Evolutionary conservation across 1,140 invertebrate genomes (phyloP).

Genomic region (Condylostylus longicornis): DNA sequence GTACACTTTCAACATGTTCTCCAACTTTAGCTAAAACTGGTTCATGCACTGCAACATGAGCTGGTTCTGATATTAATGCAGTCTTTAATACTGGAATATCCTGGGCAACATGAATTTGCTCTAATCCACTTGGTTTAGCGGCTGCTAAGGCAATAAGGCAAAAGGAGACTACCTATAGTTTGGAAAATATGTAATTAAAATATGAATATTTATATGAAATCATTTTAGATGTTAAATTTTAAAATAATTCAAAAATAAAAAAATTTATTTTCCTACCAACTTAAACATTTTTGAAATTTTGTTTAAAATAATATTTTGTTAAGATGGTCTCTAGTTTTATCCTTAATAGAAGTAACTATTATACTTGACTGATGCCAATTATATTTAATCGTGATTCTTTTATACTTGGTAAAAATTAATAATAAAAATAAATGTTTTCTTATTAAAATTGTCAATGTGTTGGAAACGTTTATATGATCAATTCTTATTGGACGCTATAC

Average conservation of each 20-base stretch:
- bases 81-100: slow-evolving; percentile 10
- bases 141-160: not conserved
- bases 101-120: not conserved
- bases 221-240: not conserved
- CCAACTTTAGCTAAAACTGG: slow-evolving; percentile 8
- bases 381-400: too few relatives aligned
- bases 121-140: not conserved
- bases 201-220: not conserved
- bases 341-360: not conserved
- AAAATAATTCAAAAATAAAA: not conserved
- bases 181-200: not conserved
- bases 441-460: too few relatives aligned
- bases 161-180: not conserved
- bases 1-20: slow-evolving; percentile 12
- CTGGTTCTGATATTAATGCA: slow-evolving; percentile 15
- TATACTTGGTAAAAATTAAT: too few relatives aligned
- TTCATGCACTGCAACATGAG: not conserved
- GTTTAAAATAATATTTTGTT: not conserved
- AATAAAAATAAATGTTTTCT: too few relatives aligned
- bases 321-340: not conserved
- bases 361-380: not conserved
- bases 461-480: too few relatives aligned
- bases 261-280: not conserved
- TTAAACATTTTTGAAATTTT: slow-evolving; percentile 2
- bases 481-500: too few relatives aligned